Base-by-base conservation (phyloP, 2,888 invertebrate genomes). In the Mesorhabditis spiculigera region DNA sequence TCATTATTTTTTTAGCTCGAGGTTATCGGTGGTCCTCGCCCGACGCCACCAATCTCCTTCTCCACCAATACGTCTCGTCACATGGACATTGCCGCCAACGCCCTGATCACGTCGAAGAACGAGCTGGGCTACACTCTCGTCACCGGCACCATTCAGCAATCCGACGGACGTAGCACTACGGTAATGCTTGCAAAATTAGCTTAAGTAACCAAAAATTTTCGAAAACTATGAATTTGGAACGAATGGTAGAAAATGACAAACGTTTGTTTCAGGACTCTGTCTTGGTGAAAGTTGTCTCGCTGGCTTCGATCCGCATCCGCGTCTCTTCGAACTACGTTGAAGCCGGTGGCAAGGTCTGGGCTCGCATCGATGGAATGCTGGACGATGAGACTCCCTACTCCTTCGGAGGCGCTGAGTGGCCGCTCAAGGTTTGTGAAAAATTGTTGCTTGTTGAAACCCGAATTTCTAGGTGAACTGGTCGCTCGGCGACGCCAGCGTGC, bases 321-420 rank as follows among this genome's bases (percentile, higher is more conserved):
- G 72, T 77, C 4, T 77, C 80, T 8, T 71, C 78, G 0, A 62
- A 68, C 5, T 63, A 69, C 44, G 78, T 79, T 4, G 79, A 82
- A 63, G 70, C 75, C n/a, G 81, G 81, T 41, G 73, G 71, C 43
- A 50, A 72, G 45, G 50, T 74, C 43, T 68, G 42, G 45, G 71
- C 75, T 10, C 71, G 75, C 45, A 71, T 82, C 5, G 70, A 77
- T 43, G 80, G 77, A 8, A 65, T 76, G 5, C 73, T 73, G 50
- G 74, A 75, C n/a, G 72, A 73, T 42, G 79, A 81, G 63, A 77
- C 75, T 42, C 81, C 81, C 5, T 82, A 81, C 69, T 66, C 81
- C 6, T 82, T 82, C 64, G 82, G 81, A 64, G 81, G 81, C 43
- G 81, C 81, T 10, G 65, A 67, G 44, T 78, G 80, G 68, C 82